Conservation (phyloP, 2,113 vertebrate genomes). For the Peromyscus polionotus region DNA sequence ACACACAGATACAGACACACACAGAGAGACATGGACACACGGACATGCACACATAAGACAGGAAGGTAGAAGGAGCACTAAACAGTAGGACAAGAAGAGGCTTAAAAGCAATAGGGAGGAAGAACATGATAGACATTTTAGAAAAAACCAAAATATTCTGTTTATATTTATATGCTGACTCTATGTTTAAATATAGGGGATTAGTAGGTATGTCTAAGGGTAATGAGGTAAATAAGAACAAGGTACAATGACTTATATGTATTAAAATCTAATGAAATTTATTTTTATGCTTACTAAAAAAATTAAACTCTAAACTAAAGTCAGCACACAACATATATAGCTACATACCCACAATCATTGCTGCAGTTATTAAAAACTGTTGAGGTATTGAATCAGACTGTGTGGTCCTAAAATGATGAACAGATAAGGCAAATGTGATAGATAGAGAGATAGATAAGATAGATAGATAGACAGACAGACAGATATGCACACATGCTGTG, state of each 20-base stretch:
- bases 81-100: not conserved
- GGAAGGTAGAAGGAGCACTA: not conserved
- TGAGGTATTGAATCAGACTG: not conserved
- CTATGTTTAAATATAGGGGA: not conserved
- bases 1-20: not conserved
- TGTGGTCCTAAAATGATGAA: not conserved
- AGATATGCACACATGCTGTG: too few relatives aligned
- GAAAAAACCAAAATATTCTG: not conserved
- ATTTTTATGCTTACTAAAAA: not conserved
- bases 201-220: not conserved
- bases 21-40: not conserved
- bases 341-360: not conserved
- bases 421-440: not conserved
- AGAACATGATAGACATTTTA: not conserved
- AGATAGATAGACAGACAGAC: too few relatives aligned
- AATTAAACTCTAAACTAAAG: not conserved
- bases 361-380: not conserved
- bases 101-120: not conserved
- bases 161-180: not conserved
- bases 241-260: too few relatives aligned
- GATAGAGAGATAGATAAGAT: too few relatives aligned
- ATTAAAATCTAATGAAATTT: too few relatives aligned
- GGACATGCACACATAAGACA: not conserved
- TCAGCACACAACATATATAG: not conserved
- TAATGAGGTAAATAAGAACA: not conserved